These are phyloP conservation scores for Dione juno DNA, from an alignment of 2,888 invertebrate genomes.

Conservation along the genomic window DNA sequence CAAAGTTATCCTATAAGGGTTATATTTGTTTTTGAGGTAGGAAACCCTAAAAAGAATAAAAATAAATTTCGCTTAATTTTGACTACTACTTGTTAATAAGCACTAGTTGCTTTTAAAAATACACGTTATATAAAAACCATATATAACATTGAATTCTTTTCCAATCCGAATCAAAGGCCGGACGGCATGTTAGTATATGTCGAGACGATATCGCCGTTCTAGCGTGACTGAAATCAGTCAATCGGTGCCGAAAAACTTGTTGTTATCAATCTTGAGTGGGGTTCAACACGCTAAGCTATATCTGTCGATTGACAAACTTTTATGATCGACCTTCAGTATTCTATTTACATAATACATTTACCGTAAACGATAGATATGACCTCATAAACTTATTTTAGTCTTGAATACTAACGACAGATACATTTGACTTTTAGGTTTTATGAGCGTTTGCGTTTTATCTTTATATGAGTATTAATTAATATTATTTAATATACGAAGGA, in stretches of 20 bases:
- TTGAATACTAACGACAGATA: neutral
- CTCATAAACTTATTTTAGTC: conserved; percentile 36
- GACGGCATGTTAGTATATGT: conserved; percentile 7
- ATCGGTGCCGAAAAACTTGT: conserved; percentile 58
- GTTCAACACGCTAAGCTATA: conserved; percentile 71
- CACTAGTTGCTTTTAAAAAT: neutral
- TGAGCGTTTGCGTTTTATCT: neutral
- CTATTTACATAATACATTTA: conserved; percentile 43
- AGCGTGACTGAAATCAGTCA: conserved; percentile 68
- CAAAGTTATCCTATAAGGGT: too few relatives aligned
- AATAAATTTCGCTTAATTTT: too few relatives aligned
- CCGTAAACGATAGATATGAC: conserved; percentile 27
- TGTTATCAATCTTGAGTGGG: conserved; percentile 69
- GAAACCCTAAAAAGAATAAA: too few relatives aligned
- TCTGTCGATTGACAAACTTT: conserved; percentile 66
- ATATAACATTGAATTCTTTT: too few relatives aligned
- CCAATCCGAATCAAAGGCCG: neutral
- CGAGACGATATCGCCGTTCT: conserved; percentile 38
- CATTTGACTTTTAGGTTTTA: too few relatives aligned
- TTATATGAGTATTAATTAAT: neutral
- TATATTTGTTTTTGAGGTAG: too few relatives aligned
- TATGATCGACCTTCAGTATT: conserved; percentile 61
- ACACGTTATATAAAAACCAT: neutral
- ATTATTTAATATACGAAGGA: neutral
- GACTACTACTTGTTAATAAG: too few relatives aligned